Evolutionary conservation across 35 echinoderm and acorn worm genomes (phyloP).

Genomic region (Acanthaster planci): DNA sequence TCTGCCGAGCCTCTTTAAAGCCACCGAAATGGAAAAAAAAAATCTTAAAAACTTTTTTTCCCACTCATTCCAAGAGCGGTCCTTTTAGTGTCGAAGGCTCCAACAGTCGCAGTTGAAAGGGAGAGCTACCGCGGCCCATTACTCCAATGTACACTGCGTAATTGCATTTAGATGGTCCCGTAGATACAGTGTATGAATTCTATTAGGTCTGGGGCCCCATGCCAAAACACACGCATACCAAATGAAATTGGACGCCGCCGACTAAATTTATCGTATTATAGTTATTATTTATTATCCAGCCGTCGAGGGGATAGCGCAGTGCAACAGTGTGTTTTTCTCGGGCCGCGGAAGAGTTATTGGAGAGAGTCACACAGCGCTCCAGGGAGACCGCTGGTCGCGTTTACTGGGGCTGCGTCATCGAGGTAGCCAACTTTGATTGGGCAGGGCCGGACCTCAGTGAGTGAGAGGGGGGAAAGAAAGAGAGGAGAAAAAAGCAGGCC

Average conservation of each 20-base stretch:
- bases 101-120: slow-evolving; percentile 38
- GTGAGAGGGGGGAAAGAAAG: background rate
- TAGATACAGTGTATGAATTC: slow-evolving; percentile 29
- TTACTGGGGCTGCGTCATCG: background rate
- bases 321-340: no score
- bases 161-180: slow-evolving; percentile 61
- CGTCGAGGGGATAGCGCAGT: no score
- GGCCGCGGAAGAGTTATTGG: no score
- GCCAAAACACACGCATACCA: slow-evolving; percentile 37
- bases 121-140: slow-evolving; percentile 57
- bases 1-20: slow-evolving; percentile 50
- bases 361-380: no score
- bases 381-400: background rate
- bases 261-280: slow-evolving; percentile 46
- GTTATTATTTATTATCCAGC: slow-evolving; percentile 33
- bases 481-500: background rate
- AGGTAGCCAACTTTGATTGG: slow-evolving; percentile 16
- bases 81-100: slow-evolving; percentile 7
- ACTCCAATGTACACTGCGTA: slow-evolving; percentile 59
- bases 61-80: background rate
- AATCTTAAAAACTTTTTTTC: background rate
- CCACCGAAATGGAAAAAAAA: slow-evolving; percentile 5
- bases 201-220: slow-evolving; percentile 46
- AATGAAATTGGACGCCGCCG: slow-evolving; percentile 45
- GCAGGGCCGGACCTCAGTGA: background rate